These are phyloP conservation scores for Hemiscyllium ocellatum DNA, from an alignment of 2,113 vertebrate species.

Conservation along the genomic window DNA sequence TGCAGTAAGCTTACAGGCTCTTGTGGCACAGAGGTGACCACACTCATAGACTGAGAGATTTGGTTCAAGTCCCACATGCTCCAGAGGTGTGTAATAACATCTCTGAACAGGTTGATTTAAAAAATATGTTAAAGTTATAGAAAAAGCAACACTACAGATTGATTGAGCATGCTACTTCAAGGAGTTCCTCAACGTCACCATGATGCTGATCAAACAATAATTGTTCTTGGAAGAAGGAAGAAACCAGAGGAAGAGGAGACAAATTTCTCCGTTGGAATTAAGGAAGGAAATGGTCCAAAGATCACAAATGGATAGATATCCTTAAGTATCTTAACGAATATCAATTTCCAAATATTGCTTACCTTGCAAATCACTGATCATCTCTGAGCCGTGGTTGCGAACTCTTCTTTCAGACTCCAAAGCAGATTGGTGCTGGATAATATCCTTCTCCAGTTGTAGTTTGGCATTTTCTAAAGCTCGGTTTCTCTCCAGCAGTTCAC, in stretches of 20 bases:
- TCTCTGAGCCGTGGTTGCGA: constrained; percentile 86
- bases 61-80: too few species aligned
- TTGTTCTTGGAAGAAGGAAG: not conserved
- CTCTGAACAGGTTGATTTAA: too few species aligned
- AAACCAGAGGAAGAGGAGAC: not conserved
- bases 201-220: not conserved
- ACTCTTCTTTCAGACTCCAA: constrained; percentile 86
- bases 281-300: not conserved
- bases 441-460: constrained; percentile 82
- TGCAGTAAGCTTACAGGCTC: too few species aligned
- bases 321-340: not conserved
- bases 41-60: too few species aligned
- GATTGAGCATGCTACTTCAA: not conserved
- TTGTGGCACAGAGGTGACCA: too few species aligned
- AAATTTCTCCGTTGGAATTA: not conserved
- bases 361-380: constrained; percentile 94
- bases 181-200: not conserved
- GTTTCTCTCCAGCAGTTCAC: constrained; percentile 86
- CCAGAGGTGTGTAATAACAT: too few species aligned
- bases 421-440: constrained; percentile 80
- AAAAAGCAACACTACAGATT: not conserved
- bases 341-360: constrained; percentile 40
- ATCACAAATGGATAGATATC: not conserved
- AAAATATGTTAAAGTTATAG: too few species aligned
- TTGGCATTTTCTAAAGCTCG: constrained; percentile 66